Evolutionary conservation across 2,888 invertebrate species (phyloP).

Genomic region (Lymantria monacha): DNA sequence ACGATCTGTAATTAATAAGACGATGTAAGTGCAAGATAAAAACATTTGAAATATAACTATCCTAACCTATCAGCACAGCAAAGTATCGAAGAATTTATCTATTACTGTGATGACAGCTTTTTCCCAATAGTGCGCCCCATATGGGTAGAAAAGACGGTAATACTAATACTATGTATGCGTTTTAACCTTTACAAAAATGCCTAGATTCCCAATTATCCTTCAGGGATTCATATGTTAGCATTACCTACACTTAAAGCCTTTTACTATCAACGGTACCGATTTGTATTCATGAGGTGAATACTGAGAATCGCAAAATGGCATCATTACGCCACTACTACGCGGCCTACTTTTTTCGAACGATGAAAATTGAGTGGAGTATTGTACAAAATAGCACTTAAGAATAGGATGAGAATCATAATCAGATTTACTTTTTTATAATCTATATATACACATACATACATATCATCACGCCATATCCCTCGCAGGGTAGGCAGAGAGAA

Average conservation of each 20-base stretch:
- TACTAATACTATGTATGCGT: neutral
- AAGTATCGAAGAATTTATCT: no score
- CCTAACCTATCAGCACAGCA: no score
- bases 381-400: neutral
- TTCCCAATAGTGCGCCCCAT: no score
- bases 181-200: neutral
- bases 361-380: neutral
- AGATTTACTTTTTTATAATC: neutral
- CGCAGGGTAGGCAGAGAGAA: no score
- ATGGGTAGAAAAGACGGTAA: neutral
- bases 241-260: neutral
- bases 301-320: neutral
- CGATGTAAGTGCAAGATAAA: no score
- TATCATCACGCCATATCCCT: no score
- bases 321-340: neutral
- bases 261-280: neutral
- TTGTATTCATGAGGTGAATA: neutral
- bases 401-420: neutral
- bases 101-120: no score
- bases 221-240: neutral
- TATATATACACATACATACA: neutral
- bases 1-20: no score
- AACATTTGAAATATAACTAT: no score
- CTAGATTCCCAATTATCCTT: neutral
- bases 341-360: neutral